phyloP scores from a whole-genome alignment of 2,113 vertebrate genomes.

The Arothron firmamentum region DNA sequence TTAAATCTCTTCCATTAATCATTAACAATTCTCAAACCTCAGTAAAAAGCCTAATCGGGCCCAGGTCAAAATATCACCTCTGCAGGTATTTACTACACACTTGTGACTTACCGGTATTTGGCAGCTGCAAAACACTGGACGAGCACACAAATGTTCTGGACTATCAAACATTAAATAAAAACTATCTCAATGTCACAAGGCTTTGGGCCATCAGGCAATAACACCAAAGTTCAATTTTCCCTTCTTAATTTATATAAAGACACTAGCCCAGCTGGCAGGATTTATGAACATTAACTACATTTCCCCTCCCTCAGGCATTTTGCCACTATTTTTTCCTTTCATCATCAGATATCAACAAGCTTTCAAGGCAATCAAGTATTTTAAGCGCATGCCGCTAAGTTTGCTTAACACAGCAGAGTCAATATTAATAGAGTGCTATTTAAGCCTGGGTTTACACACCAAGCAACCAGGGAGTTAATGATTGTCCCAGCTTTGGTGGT shows the following conservation, averaged over 20 bases:
- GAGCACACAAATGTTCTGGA: constrained; percentile 14
- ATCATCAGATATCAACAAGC: constrained; percentile 54
- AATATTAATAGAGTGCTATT: constrained; percentile 72
- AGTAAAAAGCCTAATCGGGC: constrained; percentile 51
- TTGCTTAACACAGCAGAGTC: constrained; percentile 69
- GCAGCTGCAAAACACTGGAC: constrained; percentile 35
- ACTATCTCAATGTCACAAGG: constrained; percentile 1
- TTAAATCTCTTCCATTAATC: constrained; percentile 58
- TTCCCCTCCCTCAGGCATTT: constrained; percentile 13
- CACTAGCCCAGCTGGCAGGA: not conserved
- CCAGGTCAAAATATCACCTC: constrained; percentile 54
- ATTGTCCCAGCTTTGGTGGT: constrained; percentile 49
- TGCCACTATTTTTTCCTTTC: constrained; percentile 23
- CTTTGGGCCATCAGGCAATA: not conserved
- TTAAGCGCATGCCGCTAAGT: constrained; percentile 57
- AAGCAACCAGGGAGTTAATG: constrained; percentile 61
- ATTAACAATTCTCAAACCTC: constrained; percentile 65
- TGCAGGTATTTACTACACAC: constrained; percentile 70
- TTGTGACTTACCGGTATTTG: constrained; percentile 64
- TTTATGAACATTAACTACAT: constrained; percentile 8
- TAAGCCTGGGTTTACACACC: constrained; percentile 67
- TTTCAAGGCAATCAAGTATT: constrained; percentile 65
- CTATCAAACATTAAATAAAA: constrained; percentile 4
- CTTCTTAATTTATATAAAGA: not conserved
- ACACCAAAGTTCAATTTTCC: too few species aligned